Conservation (phyloP, 2,113 vertebrate species). For the Copsychus sechellarum region DNA sequence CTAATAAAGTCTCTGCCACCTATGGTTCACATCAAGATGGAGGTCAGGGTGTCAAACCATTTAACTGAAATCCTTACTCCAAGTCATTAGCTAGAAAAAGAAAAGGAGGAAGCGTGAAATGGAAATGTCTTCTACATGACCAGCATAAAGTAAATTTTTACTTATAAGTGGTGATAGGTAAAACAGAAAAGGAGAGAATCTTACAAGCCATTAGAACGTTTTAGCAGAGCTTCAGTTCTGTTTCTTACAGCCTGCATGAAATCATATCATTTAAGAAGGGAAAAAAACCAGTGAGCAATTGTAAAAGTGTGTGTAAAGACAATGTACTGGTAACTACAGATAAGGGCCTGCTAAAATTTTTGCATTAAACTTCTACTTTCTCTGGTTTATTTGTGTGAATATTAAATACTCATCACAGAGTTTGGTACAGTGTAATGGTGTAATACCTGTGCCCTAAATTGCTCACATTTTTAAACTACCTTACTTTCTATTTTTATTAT, state of each 20-base stretch:
- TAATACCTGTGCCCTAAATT: background rate
- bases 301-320: background rate
- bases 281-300: background rate
- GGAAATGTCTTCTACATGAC: slow-evolving; percentile 38
- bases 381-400: background rate
- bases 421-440: background rate
- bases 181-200: slow-evolving; percentile 45
- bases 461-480: background rate
- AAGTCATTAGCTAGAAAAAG: slow-evolving; percentile 41
- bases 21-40: slow-evolving; percentile 56
- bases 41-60: slow-evolving; percentile 60
- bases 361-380: background rate
- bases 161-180: slow-evolving; percentile 29
- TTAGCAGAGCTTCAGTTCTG: slow-evolving; percentile 29
- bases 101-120: background rate
- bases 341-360: slow-evolving; percentile 13
- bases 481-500: background rate
- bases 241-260: background rate
- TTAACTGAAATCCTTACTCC: slow-evolving; percentile 53
- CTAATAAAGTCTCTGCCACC: slow-evolving; percentile 25
- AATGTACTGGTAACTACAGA: background rate
- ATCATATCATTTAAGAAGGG: background rate
- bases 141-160: slow-evolving; percentile 44
- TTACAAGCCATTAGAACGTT: slow-evolving; percentile 1
- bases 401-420: background rate